Evolutionary conservation across 2,797 vertebrate genomes (phyloP).

Genomic region (Hafferia zeledoni): DNA sequence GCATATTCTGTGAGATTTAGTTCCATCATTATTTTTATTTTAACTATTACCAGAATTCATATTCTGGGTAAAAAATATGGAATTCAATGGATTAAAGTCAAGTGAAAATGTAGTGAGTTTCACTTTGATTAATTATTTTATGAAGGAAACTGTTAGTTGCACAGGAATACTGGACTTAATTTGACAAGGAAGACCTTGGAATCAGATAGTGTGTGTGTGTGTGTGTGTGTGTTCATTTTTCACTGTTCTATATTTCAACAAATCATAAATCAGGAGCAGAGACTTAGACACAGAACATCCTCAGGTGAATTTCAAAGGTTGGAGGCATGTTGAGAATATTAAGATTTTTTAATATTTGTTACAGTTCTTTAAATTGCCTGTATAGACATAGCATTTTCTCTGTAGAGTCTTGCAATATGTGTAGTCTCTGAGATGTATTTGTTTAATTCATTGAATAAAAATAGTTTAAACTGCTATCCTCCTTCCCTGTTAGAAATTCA

Average conservation of each 20-base stretch:
- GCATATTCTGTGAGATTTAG: neutral
- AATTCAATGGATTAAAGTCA: neutral
- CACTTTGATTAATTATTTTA: neutral
- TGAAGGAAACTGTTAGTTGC: neutral
- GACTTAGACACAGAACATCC: neutral
- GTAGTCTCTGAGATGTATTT: neutral
- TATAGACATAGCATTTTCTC: neutral
- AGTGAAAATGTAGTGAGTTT: neutral
- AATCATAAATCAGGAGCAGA: neutral
- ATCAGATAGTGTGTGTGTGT: neutral
- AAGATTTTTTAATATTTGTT: neutral
- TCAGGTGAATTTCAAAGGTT: neutral
- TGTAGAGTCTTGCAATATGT: neutral
- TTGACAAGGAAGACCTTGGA: neutral
- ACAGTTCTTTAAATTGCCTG: neutral
- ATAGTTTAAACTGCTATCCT: neutral
- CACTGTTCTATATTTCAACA: neutral
- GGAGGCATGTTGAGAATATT: neutral
- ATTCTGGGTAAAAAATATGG: neutral
- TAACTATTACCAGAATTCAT: neutral
- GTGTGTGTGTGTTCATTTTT: neutral
- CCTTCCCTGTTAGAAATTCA: neutral
- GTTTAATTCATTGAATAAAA: slow-evolving; percentile 16
- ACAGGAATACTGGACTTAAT: neutral
- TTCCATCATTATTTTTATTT: neutral